A percentile compares a stretch with the other conserved stretches of the same genome.
These are phyloP conservation scores for Sporophila hypoxantha DNA, from an alignment of 2,113 vertebrate species.

Conservation along the genomic window DNA sequence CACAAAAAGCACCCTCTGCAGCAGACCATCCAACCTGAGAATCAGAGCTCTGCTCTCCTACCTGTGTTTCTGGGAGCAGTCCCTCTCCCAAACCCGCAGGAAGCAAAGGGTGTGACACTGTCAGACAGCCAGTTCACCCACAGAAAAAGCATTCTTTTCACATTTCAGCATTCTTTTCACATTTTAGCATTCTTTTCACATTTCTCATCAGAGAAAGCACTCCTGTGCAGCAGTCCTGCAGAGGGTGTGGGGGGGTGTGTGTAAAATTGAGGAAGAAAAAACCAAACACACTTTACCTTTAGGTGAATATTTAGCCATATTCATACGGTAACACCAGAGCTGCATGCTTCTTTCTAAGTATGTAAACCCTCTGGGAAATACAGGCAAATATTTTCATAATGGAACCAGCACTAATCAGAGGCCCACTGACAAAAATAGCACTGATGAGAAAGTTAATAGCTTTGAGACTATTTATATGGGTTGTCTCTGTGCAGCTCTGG, in stretches of 20 bases:
- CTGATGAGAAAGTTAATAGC: background rate
- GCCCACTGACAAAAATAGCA: background rate
- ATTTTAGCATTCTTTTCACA: background rate
- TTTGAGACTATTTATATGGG: background rate
- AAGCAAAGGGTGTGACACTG: background rate
- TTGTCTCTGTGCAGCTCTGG: background rate
- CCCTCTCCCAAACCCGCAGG: background rate
- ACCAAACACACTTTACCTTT: background rate
- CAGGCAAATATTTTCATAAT: background rate
- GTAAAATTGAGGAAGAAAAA: background rate
- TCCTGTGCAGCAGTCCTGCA: background rate
- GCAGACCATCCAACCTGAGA: background rate
- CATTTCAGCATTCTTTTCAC: background rate
- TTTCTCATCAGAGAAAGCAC: background rate
- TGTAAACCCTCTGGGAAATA: background rate
- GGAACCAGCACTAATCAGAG: background rate
- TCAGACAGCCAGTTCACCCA: background rate
- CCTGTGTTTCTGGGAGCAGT: accelerated
- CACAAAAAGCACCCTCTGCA: background rate
- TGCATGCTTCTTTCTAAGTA: background rate
- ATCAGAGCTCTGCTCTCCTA: background rate
- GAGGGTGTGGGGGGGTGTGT: background rate
- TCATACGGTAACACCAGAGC: background rate
- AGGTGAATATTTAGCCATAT: background rate
- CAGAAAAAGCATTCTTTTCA: background rate